Evolutionary conservation across 2,797 vertebrate genomes (phyloP), one percentile per base, ranked within the genome.

Genomic region (Bradypodion pumilum): DNA sequence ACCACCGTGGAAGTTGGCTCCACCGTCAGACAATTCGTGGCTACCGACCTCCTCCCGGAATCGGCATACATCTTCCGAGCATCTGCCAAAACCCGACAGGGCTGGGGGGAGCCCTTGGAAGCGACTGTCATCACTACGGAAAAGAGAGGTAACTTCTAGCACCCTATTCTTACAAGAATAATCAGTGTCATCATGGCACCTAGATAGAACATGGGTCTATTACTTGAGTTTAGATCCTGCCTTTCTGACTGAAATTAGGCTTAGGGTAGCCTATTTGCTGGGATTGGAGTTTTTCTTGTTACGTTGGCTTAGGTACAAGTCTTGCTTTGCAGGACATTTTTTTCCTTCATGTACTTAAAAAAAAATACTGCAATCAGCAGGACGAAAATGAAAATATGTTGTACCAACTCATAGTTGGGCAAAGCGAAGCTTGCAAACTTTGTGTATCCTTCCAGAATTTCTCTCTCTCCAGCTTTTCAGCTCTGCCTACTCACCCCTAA

Each of bases 61-160:
- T 97, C 97, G 0, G 96, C 96, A 0, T 99, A 99, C 81, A 81
- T 97, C 91, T 99, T 99, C 92, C 95, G 97, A 69, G 96, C 98
- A 2, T 97, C 96, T 0, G 98, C 97, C 90, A 98, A 97, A 92
- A 99, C 98, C 0, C 94, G 98, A n/a, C 96, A 97, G 90, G 98
- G 98, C 93, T 99, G 98, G 98, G 98, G 98, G 0, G 91, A 96
- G 63, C 95, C 97, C 0, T 96, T 98, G 89, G 97, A 98, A 85
- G 98, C 98, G 63, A 94, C 97, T 0, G 98, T 99, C 87, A 97
- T 99, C 91, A 99, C 98, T 56, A 99, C 98, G 0, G 98, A 98
- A 86, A 97, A 97, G 80, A 96, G 98, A 98, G 98, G 98, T 99
- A 94, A 95, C 63, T 23, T 25, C 52, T 88, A 90, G 84, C 78